Evolutionary conservation across 2,113 vertebrate genomes (phyloP).

Genomic region (Sialia sialis): DNA sequence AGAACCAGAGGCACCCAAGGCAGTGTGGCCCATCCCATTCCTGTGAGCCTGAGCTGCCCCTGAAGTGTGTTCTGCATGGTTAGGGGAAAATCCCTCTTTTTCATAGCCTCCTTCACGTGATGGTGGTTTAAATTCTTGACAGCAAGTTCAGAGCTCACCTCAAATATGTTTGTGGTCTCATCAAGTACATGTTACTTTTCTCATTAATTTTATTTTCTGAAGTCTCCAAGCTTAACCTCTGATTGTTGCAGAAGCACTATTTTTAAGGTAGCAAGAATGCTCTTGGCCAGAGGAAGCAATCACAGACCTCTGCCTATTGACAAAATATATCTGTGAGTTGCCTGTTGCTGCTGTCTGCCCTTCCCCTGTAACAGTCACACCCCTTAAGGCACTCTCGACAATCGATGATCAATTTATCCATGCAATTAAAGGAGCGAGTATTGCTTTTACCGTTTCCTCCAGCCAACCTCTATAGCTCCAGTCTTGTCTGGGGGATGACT

Average conservation of each 20-base stretch:
- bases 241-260: background rate
- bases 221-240: background rate
- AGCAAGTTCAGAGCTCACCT: background rate
- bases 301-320: background rate
- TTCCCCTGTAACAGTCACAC: background rate
- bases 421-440: background rate
- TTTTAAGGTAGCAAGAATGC: background rate
- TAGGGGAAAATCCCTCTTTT: background rate
- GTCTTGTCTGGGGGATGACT: background rate
- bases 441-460: background rate
- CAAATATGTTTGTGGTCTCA: background rate
- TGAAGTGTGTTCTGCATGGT: background rate
- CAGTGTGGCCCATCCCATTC: background rate
- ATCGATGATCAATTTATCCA: background rate
- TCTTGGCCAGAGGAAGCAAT: background rate
- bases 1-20: background rate
- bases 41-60: background rate
- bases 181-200: background rate
- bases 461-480: background rate
- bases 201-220: background rate
- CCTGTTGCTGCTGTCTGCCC: background rate
- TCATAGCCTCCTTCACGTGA: background rate
- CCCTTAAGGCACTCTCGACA: background rate
- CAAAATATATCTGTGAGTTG: background rate
- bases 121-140: background rate